These are phyloP conservation scores for Torymus auratus DNA, from an alignment of 2,888 invertebrate species.

Conservation along the genomic window DNA sequence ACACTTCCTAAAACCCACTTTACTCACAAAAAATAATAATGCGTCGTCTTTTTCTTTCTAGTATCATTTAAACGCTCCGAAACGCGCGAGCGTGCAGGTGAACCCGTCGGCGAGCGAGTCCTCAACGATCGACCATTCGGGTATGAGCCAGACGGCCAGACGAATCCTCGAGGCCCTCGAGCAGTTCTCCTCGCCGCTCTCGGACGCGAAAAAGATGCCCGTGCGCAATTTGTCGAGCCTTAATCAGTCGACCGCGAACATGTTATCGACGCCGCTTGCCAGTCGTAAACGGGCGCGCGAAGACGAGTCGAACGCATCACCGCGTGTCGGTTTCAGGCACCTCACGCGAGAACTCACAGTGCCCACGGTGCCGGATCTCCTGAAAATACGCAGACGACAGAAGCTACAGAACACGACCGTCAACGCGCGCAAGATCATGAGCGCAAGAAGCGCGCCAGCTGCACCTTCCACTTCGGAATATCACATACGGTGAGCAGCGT, in stretches of 20 bases:
- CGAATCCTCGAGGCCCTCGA: slow-evolving; percentile 89
- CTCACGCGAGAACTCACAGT: slow-evolving; percentile 79
- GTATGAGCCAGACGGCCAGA: slow-evolving; percentile 86
- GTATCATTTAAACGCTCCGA: slow-evolving; percentile 69
- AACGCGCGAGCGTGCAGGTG: slow-evolving; percentile 76
- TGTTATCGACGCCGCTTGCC: slow-evolving; percentile 45
- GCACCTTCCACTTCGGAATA: slow-evolving; percentile 67
- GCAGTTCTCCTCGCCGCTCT: slow-evolving; percentile 88
- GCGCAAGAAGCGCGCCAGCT: slow-evolving; percentile 68
- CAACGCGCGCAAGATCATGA: slow-evolving; percentile 81
- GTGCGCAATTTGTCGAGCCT: slow-evolving; percentile 56
- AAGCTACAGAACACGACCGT: slow-evolving; percentile 81
- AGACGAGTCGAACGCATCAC: slow-evolving; percentile 59
- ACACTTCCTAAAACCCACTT: too few relatives aligned
- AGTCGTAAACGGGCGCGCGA: slow-evolving; percentile 65
- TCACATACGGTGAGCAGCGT: slow-evolving; percentile 66
- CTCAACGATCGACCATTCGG: slow-evolving; percentile 71
- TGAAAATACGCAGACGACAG: slow-evolving; percentile 80
- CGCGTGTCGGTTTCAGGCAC: slow-evolving; percentile 72
- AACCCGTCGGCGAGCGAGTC: slow-evolving; percentile 75
- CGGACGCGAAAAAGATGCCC: slow-evolving; percentile 88
- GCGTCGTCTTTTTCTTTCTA: slow-evolving; percentile 49
- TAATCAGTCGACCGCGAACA: too few relatives aligned
- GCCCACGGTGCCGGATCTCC: slow-evolving; percentile 82
- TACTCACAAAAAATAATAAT: too few relatives aligned